Evolutionary conservation across 2,113 vertebrate species (phyloP).

Genomic region (Hypocryptadius cinnamomeus): DNA sequence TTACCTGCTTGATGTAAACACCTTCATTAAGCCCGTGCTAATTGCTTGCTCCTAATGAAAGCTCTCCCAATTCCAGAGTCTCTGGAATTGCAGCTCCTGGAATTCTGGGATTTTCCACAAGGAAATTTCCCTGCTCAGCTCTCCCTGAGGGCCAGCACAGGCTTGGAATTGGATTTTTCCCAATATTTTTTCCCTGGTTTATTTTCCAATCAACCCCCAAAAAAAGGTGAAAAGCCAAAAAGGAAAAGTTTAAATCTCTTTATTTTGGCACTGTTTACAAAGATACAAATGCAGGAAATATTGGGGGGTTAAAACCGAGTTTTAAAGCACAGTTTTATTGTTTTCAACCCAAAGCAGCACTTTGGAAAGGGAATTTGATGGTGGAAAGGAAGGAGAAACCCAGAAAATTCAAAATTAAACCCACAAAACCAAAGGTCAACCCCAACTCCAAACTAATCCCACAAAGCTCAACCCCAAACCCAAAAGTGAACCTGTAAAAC

Average conservation of each 20-base stretch:
- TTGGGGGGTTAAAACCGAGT: not conserved
- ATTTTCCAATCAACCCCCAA: not conserved
- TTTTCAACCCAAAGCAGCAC: not conserved
- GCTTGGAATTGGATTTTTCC: not conserved
- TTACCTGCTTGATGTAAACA: not conserved
- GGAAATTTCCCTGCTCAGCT: not conserved
- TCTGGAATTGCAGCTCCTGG: not conserved
- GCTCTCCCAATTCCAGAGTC: not conserved
- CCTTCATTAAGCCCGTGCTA: not conserved
- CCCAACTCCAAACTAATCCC: not conserved
- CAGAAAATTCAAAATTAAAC: not conserved
- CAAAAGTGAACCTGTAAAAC: not conserved
- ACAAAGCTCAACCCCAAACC: not conserved
- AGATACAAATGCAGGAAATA: not conserved
- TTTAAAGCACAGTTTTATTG: not conserved
- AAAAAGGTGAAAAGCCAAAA: not conserved
- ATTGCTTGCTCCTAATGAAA: not conserved
- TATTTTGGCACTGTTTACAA: not conserved
- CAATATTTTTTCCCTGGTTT: not conserved
- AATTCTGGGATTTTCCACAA: not conserved
- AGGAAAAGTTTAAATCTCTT: not conserved
- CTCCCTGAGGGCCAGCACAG: not conserved
- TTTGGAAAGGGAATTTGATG: not conserved
- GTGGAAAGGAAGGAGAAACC: no score
- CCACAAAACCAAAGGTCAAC: not conserved